Base-by-base conservation (phyloP, 2,888 invertebrate species). In the Apodemia zela region DNA sequence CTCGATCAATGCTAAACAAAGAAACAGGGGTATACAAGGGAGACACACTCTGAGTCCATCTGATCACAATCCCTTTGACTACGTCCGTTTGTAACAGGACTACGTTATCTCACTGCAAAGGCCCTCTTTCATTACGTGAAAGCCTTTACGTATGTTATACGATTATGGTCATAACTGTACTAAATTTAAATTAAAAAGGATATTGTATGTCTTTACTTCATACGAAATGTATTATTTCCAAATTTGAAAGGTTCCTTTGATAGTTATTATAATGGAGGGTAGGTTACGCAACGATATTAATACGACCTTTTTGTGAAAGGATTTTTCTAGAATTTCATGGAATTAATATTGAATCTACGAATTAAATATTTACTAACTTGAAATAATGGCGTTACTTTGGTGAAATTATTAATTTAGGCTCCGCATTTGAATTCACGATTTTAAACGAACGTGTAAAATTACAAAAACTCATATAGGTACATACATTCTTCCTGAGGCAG, bases 101-200 rank as follows among this genome's bases (percentile, higher is more conserved):
- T 4, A 51, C 21, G 54, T 54, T 54, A 54, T 54, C 54, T 54
- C 54, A 54, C 5, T 54, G 54, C 54, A 54, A 54, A 54, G 54
- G 54, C 54, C 54, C 54, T 54, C 54, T 54, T 54, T 54, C 54
- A 54, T 54, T 54, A 54, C 21, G 54, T 54, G 25, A 54, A 54
- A 57, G 54, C 54, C 54, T 29, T 57, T 47, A 47, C 15, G 15
- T 57, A 57, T 57, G 15, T 57, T 57, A 29, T 57, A 57, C 54
- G 8, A 57, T 54, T 29, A 54, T 57, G 54, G 54, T 5, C 54
- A 57, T 57, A 57, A 57, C 54, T 25, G 2, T 25, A 57, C 25
- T 57, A 29, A 25, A 57, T 25, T 57, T 57, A 29, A 57, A 57
- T 29, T 57, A 29, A 57, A 57, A n/a, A 15, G 29, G 15, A 57